A percentile compares a stretch with the other conserved stretches of the same genome.
These are phyloP conservation scores for Myanophis thanlyinensis DNA, from an alignment of 2,113 vertebrate genomes.

Conservation along the genomic window DNA sequence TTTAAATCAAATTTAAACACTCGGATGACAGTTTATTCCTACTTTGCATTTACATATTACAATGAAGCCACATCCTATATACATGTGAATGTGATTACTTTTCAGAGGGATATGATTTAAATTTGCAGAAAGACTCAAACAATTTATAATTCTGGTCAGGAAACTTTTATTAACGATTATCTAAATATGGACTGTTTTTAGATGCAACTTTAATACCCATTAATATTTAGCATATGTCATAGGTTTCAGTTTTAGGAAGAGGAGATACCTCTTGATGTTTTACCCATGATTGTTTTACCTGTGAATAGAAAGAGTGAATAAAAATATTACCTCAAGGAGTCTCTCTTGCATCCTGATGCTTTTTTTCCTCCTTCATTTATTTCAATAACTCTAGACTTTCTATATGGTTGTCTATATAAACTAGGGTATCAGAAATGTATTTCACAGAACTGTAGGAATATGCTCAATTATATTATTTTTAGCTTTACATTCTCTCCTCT, in stretches of 20 bases:
- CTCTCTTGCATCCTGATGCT: background rate
- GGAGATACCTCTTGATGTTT: background rate
- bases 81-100: background rate
- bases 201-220: background rate
- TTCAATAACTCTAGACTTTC: background rate
- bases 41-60: background rate
- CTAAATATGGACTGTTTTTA: background rate
- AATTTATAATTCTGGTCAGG: background rate
- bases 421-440: background rate
- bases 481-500: background rate
- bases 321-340: background rate
- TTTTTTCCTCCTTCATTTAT: background rate
- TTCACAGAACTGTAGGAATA: background rate
- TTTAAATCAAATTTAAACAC: background rate
- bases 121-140: background rate
- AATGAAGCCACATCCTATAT: background rate
- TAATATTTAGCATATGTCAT: background rate
- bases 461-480: background rate
- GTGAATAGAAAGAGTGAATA: background rate
- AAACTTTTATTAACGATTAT: background rate
- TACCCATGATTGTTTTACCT: background rate
- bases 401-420: background rate
- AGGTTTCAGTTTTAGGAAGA: background rate
- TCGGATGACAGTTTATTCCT: background rate
- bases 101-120: background rate